Evolutionary conservation across 2,888 invertebrate genomes (phyloP), one percentile per base, ranked within the genome.

Genomic region (Eupithecia centaureata): DNA sequence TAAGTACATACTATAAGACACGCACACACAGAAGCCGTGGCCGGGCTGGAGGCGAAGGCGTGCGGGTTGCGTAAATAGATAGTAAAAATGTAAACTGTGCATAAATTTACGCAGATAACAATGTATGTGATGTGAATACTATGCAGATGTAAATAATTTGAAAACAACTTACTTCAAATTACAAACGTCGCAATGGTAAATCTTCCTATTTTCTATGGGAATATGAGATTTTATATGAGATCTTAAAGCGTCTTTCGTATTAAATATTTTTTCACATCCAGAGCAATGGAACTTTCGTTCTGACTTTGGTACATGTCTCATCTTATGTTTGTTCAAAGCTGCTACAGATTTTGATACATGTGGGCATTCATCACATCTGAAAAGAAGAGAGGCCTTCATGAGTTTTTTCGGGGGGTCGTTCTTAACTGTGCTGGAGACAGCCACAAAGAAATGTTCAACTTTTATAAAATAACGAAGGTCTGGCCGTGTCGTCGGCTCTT

Each of bases 311-410:
- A 94, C 78, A 75, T 94, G 94, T 73, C 92, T 86, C 85, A 93
- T 83, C 77, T 93, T 92, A 77, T 94, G 94, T 77, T 92, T 93
- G 72, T 91, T 88, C 70, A 94, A 81, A 15, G 92, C 91, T 61
- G 89, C 84, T 71, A 89, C 65, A 8, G 93, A 87, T 83, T 92
- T 93, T 47, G 93, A 89, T 74, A 93, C 89, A 74, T 92, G 88
- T n/a, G 92, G 91, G 76, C 94, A 94, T 82, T 92, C 90, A 72
- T 94, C 93, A 81, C 94, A 94, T 38, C 94, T 94, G 79, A 60
- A 86, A 86, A 42, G 54, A 61, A 57, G 13, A 52, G 10, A 68
- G 47, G 32, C 27, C 25, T 32, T 62, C 12, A 63, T 10, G 58
- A 3, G n/a, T 38, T 12, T 12, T 12, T 38, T 12, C 5, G 5